Evolutionary conservation across 1,140 invertebrate species (phyloP).

Genomic region (Prorops nasuta): DNA sequence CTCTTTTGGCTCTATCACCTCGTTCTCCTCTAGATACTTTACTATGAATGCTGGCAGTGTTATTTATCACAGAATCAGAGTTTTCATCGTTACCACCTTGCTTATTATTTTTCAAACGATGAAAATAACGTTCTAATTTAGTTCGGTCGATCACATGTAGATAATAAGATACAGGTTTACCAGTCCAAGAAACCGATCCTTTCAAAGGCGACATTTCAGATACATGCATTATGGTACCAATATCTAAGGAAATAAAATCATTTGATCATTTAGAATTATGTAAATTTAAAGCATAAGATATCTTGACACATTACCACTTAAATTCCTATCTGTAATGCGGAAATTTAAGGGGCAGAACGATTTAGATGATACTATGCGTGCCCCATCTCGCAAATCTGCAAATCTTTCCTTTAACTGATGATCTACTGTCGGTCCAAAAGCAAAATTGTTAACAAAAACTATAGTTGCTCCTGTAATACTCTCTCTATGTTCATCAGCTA

Average conservation of each 20-base stretch:
- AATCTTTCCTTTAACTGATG: slow-evolving; percentile 95
- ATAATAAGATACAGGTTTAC: slow-evolving; percentile 97
- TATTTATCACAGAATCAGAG: slow-evolving; percentile 55
- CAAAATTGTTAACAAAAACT: slow-evolving; percentile 99
- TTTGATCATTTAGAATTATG: background rate
- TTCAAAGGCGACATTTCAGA: slow-evolving; percentile 91
- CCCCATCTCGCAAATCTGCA: slow-evolving; percentile 92
- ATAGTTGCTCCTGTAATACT: slow-evolving; percentile 89
- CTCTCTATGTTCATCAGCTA: slow-evolving; percentile 86
- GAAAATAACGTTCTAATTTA: slow-evolving; percentile 94
- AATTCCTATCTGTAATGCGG: slow-evolving; percentile 89
- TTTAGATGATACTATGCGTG: slow-evolving; percentile 97
- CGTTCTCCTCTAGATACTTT: slow-evolving; percentile 39
- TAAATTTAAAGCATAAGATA: background rate
- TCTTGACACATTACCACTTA: slow-evolving; percentile 61
- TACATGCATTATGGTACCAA: slow-evolving; percentile 98
- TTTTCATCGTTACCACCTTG: slow-evolving; percentile 63
- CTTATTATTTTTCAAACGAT: slow-evolving; percentile 84
- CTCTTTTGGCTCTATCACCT: slow-evolving; percentile 49
- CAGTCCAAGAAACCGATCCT: slow-evolving; percentile 97
- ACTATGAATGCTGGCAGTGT: slow-evolving; percentile 53
- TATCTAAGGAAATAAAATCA: slow-evolving; percentile 67
- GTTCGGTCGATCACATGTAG: slow-evolving; percentile 95
- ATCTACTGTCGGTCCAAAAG: slow-evolving; percentile 95
- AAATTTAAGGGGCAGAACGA: slow-evolving; percentile 98